Evolutionary conservation across 2,797 vertebrate species (phyloP), one percentile per base, ranked within the genome.

Genomic region (Sebastes hopkinsi): DNA sequence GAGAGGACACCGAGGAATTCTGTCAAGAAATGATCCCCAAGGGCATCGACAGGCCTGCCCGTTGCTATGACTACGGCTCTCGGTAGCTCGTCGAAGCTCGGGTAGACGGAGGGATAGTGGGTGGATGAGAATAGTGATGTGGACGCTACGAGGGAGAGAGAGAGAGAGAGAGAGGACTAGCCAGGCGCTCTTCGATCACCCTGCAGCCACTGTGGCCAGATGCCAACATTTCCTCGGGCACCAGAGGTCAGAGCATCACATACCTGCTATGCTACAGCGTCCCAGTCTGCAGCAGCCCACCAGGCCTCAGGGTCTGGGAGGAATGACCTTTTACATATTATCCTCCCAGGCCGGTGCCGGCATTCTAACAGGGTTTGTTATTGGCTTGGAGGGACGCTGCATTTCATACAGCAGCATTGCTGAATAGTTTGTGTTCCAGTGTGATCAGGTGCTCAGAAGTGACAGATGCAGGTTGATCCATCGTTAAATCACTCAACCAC

Each of bases 51-150:
- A 83, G 80, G 88, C 88, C 92, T 74, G 84, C 72, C 54, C 32
- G 95, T 96, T 95, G 91, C 95, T 92, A 96, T 96, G 94, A 86
- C 89, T 88, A 96, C 95, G 3, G 86, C 88, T 80, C 85, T 78
- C 6, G 20, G 65, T 77, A 68, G 79, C 79, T 73, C 54, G 79
- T 38, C 54, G 56, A 77, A 74, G 87, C 91, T 83, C 59, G 30
- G 78, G 61, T 60, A 69, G 82, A 92, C 29, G 42, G 76, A 92
- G 86, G 65, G 75, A 85, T 87, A 59, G 90, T 90, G 88, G 88
- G 88, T 86, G 89, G 85, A 86, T 79, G 80, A 85, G 89, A 90
- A 92, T 90, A 88, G 88, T 59, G 81, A 93, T 92, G 86, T 71
- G 79, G 84, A 32, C 10, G 38, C 80, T 69, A 55, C 50, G 14